Evolutionary conservation across 2,888 invertebrate genomes (phyloP), one percentile per base, ranked within the genome.

Genomic region (Stegana nigrithorax): DNA sequence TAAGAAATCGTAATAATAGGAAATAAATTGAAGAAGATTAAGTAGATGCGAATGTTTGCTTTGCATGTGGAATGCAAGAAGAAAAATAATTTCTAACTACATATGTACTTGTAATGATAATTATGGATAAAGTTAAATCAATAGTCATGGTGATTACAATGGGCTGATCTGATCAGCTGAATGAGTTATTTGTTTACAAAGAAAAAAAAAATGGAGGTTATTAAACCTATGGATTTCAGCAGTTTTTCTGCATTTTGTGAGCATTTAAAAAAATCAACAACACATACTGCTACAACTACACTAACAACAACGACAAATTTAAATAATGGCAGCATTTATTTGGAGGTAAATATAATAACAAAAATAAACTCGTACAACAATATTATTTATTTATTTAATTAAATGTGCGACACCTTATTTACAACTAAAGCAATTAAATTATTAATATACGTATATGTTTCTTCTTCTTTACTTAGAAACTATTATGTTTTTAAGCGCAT

Each of bases 221-320:
- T 82, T 76, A 82, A 83, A 75, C 83, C 83, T 64, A 82, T 82
- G 82, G 82, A 82, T 80, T 82, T 82, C 70, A 82, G 82, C 73
- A 82, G 82, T 71, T 82, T 81, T 73, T 75, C 83, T 67, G 82
- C 82, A 63, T 82, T 82, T 70, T 82, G 83, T 69, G 83, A 82
- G 71, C 83, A 83, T 73, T 78, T 82, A 65, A 83, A 83, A 72
- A 82, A 81, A 78, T 80, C 82, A 68, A 69, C 81, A 67, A 70
- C 73, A 56, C 71, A 72, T 55, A 69, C 71, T 32, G 59, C 70
- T 50, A 63, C 80, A 47, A 60, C 75, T 56, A 67, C 73, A 59
- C 63, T 78, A 39, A 61, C 72, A 47, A 58, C 67, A 59, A 57
- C 67, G 61, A 59, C 71, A 57, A 65, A 47, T 32, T 67, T 79